A percentile compares a stretch with the other conserved stretches of the same genome.
Evolutionary conservation across 2,888 invertebrate species (phyloP).

Genomic region (Drosophila dives): DNA sequence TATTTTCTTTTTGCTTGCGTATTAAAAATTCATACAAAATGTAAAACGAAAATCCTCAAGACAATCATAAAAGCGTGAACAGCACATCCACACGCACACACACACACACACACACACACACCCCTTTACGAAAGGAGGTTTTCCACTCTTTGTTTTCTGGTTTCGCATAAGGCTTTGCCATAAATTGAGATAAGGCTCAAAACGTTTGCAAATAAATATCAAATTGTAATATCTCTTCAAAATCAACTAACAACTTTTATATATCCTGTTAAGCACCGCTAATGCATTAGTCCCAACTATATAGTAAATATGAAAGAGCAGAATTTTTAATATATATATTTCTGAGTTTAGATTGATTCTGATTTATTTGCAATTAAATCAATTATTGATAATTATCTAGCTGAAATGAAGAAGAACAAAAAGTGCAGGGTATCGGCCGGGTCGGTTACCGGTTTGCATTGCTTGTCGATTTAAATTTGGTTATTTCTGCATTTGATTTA

Average conservation of each 20-base stretch:
- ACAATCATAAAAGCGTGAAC: conserved; percentile 69
- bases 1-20: conserved; percentile 63
- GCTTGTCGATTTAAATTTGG: conserved; percentile 20
- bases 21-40: conserved; percentile 80
- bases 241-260: conserved; percentile 37
- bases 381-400: not conserved
- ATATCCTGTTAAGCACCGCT: not conserved
- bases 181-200: conserved; percentile 50
- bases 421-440: not conserved
- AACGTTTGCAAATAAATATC: conserved; percentile 72
- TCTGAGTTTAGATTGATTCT: not conserved
- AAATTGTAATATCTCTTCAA: conserved; percentile 59
- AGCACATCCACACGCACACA: conserved; percentile 13
- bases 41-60: conserved; percentile 80
- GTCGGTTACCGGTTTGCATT: not conserved
- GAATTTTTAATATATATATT: not conserved
- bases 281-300: not conserved
- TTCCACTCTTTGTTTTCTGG: not conserved
- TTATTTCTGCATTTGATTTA: conserved; percentile 24
- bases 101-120: conserved; percentile 8
- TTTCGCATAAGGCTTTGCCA: conserved; percentile 28
- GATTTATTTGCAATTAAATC: not conserved
- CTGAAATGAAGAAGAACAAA: not conserved
- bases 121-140: conserved; percentile 30
- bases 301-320: not conserved